Base-by-base conservation (phyloP, 2,113 vertebrate genomes). In the Chlorodrepanis virens region DNA sequence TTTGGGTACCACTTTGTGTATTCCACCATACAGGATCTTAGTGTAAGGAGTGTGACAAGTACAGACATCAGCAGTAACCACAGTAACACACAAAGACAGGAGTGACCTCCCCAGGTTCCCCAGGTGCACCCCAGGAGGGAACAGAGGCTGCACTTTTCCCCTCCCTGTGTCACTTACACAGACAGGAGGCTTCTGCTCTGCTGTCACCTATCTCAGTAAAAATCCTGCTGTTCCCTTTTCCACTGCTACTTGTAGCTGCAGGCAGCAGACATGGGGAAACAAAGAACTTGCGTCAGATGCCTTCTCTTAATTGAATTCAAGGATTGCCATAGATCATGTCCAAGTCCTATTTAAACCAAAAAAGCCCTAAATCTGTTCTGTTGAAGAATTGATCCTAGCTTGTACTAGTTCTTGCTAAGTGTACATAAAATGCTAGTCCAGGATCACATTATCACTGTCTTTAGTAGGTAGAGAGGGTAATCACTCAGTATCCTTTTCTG, bases 21-120 rank as follows among this genome's bases (percentile, higher is more conserved):
- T 71, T 67, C 47, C n/a, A 52, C 9, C 2, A 0, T 3, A 23
- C 10, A 31, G 57, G 67, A 3, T 28, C 4, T 33, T 40, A 28
- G 17, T 33, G 16, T 42, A 56, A 80, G 24, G 2, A 35, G 4
- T 33, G 76, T 54, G 52, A 10, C 40, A 81, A 83, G 31, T 22
- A 45, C 31, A 53, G n/a, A 12, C 42, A 67, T 9, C n/a, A 54
- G 4, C 37, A 21, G 52, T 9, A 59, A 39, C 27, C 27, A 24
- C 22, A 47, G 77, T 50, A 47, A 3, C 42, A 2, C 42, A 39
- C 0, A 1, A 49, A 76, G 29, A 47, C 33, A 21, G 1, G 9
- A 49, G 35, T 45, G 87, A 81, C 21, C 10, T 63, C 39, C 23
- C 15, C 61, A 54, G 33, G 4, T 39, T 63, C 39, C 23, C 15